Conservation (phyloP, 2,113 vertebrate genomes). For the Microcebus murinus region DNA sequence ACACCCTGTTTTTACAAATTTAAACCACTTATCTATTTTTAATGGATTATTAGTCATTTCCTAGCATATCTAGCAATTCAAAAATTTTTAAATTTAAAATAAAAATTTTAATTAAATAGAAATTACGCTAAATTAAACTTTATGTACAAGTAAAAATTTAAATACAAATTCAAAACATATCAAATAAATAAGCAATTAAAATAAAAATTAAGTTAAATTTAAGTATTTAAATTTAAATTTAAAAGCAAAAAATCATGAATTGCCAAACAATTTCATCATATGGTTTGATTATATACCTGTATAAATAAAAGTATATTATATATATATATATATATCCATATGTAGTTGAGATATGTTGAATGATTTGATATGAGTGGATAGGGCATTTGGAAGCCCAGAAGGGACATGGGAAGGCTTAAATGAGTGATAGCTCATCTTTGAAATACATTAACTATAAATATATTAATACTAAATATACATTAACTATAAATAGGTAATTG, state of each 20-base stretch:
- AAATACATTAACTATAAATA: not conserved
- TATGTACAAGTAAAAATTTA: not conserved
- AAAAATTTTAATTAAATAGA: not conserved
- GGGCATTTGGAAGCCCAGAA: not conserved
- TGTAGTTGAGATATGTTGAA: not conserved
- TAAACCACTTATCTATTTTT: slow-evolving; percentile 1
- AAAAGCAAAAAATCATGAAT: not conserved
- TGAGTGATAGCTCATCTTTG: not conserved
- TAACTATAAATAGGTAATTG: not conserved
- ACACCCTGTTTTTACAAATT: not conserved
- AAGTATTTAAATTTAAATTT: slow-evolving; percentile 32
- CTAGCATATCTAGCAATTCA: not conserved
- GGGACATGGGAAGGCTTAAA: not conserved
- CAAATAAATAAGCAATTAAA: not conserved
- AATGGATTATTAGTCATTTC: not conserved
- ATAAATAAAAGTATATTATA: not conserved
- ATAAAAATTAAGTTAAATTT: not conserved
- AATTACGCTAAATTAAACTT: not conserved
- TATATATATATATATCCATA: too few relatives aligned
- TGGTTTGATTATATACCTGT: not conserved
- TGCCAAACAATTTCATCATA: not conserved
- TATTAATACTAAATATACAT: not conserved
- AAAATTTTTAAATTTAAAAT: not conserved
- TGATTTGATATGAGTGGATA: not conserved
- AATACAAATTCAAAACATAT: not conserved